Evolutionary conservation across 2,797 vertebrate species (phyloP).

Genomic region (Lagocephalus sceleratus): DNA sequence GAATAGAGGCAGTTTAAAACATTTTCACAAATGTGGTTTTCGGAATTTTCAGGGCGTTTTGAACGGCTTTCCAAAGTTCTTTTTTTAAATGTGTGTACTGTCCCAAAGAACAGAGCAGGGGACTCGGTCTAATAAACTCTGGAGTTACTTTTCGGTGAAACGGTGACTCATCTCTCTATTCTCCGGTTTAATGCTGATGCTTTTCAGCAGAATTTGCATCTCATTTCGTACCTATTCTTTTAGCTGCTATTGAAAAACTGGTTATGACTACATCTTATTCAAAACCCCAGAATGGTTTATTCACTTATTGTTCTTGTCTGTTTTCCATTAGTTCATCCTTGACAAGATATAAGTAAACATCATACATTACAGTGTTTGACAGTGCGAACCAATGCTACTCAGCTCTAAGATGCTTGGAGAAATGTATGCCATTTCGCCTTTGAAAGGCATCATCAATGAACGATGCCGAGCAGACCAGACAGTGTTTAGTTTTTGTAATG

Average conservation of each 20-base stretch:
- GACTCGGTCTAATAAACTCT: no score
- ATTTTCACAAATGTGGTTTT: conserved; percentile 1
- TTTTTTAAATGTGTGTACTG: no score
- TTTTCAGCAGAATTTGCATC: no score
- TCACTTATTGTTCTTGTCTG: not conserved
- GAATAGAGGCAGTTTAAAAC: conserved; percentile 1
- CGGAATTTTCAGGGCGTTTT: not conserved
- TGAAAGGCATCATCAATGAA: not conserved
- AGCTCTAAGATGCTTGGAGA: not conserved
- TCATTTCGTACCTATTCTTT: no score
- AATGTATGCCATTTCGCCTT: not conserved
- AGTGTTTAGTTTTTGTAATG: not conserved
- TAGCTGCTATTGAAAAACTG: no score
- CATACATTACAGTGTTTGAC: not conserved
- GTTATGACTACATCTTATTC: no score
- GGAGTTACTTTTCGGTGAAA: no score
- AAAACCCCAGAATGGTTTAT: not conserved
- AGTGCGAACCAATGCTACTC: not conserved
- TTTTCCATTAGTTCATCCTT: not conserved
- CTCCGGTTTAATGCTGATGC: no score
- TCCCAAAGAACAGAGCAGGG: no score
- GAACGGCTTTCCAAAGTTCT: not conserved
- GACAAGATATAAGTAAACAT: not conserved
- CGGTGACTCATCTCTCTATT: no score
- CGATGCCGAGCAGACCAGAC: not conserved